These are phyloP conservation scores for Mormyrops boulengeri DNA, from an alignment of 2,797 vertebrate genomes.

Conservation along the genomic window DNA sequence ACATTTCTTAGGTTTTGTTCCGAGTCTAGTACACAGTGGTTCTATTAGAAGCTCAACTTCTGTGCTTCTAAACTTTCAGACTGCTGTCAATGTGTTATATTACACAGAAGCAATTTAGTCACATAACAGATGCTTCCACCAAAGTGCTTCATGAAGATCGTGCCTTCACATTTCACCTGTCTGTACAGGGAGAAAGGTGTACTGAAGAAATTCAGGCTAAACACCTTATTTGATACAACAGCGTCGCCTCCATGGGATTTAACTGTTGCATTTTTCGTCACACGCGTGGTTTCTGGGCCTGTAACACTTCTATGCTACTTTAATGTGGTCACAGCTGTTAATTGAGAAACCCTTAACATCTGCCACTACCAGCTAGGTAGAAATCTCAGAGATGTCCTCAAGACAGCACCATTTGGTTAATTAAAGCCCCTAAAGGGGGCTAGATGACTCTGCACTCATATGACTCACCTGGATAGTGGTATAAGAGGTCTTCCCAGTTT, in stretches of 20 bases:
- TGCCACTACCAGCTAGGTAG: neutral
- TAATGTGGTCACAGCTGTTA: neutral
- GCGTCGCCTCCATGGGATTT: neutral
- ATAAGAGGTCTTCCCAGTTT: neutral
- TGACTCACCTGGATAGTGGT: conserved; percentile 9
- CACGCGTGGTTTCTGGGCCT: neutral
- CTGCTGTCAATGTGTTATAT: neutral
- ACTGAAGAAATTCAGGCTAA: neutral
- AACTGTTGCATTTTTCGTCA: neutral
- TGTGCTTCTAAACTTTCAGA: neutral
- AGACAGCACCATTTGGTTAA: neutral
- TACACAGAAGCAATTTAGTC: neutral
- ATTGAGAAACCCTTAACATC: neutral
- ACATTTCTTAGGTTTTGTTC: neutral
- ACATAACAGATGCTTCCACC: neutral
- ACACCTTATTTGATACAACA: neutral
- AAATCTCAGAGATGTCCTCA: conserved; percentile 1
- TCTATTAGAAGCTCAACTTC: neutral
- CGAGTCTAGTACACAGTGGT: neutral
- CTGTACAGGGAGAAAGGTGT: neutral
- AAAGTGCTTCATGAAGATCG: neutral
- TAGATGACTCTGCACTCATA: neutral
- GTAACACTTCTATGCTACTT: neutral
- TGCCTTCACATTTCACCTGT: neutral
- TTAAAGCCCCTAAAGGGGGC: neutral